Evolutionary conservation across 1,140 invertebrate genomes (phyloP).

Genomic region (Aphis craccivora): DNA sequence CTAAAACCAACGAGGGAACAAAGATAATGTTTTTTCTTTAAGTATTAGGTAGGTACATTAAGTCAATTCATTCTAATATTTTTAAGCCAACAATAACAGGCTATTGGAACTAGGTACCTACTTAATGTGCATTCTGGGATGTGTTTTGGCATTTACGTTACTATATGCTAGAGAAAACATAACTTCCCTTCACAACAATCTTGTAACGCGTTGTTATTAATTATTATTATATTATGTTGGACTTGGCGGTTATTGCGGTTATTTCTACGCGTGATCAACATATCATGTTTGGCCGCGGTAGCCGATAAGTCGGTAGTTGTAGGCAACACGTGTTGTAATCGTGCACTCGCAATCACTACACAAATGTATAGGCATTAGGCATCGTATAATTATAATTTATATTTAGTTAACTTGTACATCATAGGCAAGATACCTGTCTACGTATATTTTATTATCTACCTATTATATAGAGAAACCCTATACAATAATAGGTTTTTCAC

Average conservation of each 20-base stretch:
- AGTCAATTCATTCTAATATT: too few species aligned
- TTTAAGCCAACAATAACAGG: too few species aligned
- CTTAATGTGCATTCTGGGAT: too few species aligned
- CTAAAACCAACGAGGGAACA: too few species aligned
- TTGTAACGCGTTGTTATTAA: neutral
- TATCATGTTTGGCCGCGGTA: neutral
- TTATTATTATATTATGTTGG: neutral
- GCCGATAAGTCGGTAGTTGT: neutral
- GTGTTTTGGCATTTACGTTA: too few species aligned
- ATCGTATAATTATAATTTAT: neutral
- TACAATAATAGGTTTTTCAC: neutral
- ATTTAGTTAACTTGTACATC: neutral
- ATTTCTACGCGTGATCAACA: neutral
- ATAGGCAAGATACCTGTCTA: neutral
- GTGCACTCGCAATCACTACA: neutral
- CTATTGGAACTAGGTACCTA: too few species aligned
- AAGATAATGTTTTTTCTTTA: too few species aligned
- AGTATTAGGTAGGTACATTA: too few species aligned
- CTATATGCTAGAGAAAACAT: too few species aligned
- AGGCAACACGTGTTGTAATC: neutral
- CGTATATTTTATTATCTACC: neutral
- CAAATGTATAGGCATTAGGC: neutral
- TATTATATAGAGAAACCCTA: neutral
- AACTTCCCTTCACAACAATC: neutral
- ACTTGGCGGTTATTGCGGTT: neutral